These are phyloP conservation scores for Leptobrachium leishanense DNA, from an alignment of 2,113 vertebrate species.

Conservation along the genomic window DNA sequence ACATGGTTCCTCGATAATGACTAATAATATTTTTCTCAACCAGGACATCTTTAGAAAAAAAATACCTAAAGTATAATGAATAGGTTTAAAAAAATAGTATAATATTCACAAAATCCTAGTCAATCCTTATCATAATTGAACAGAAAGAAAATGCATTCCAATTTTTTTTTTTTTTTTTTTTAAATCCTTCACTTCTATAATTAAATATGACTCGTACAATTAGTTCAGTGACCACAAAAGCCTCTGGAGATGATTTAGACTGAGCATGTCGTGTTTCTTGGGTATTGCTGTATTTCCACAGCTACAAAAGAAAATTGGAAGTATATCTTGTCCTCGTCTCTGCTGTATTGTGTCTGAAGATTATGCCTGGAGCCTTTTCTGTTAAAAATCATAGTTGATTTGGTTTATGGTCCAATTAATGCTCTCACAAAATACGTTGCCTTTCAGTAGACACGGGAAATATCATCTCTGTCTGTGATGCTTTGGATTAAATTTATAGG, in stretches of 20 bases:
- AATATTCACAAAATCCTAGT: too few relatives aligned
- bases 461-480: neutral
- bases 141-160: too few relatives aligned
- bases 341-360: slow-evolving; percentile 19
- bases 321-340: neutral
- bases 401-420: slow-evolving; percentile 9
- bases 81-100: too few relatives aligned
- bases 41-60: too few relatives aligned
- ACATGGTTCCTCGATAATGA: too few relatives aligned
- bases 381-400: slow-evolving; percentile 16
- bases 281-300: slow-evolving; percentile 1
- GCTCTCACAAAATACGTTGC: neutral
- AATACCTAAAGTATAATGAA: too few relatives aligned
- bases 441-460: slow-evolving; percentile 12
- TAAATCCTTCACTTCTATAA: slow-evolving; percentile 1
- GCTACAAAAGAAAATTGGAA: slow-evolving; percentile 17
- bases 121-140: too few relatives aligned
- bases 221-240: slow-evolving; percentile 8
- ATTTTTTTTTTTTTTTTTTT: too few relatives aligned
- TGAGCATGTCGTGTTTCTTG: neutral
- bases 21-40: too few relatives aligned
- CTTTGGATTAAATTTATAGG: neutral
- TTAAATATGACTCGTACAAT: slow-evolving; percentile 23
- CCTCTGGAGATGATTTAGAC: slow-evolving; percentile 9
- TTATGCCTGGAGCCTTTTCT: slow-evolving; percentile 11